Conservation (phyloP, 2,888 invertebrate genomes). For the Herminia tarsipennalis region DNA sequence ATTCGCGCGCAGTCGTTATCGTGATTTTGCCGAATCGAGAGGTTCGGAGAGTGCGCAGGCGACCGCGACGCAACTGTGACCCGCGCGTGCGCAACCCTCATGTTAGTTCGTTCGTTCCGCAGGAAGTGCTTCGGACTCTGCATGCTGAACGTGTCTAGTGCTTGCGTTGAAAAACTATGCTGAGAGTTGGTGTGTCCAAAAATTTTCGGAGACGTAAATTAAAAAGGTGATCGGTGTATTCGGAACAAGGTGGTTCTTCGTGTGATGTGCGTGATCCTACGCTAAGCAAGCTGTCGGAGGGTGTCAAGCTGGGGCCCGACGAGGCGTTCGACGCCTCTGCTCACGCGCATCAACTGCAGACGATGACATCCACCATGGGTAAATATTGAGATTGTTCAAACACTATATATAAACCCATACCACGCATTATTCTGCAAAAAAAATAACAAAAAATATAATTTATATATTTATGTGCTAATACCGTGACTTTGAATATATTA, state of each 20-base stretch:
- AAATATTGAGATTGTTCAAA: constrained; percentile 56
- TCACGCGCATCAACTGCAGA: constrained; percentile 77
- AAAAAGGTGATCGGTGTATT: constrained; percentile 77
- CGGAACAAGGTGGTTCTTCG: constrained; percentile 65
- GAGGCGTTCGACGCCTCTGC: constrained; percentile 78
- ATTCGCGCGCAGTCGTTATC: constrained; percentile 86
- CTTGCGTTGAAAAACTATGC: constrained; percentile 74
- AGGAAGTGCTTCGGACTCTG: constrained; percentile 70
- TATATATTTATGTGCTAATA: constrained; percentile 1
- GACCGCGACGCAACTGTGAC: constrained; percentile 47
- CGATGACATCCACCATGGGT: constrained; percentile 85
- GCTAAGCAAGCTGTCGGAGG: constrained; percentile 77
- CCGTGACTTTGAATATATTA: not conserved
- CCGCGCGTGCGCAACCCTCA: constrained; percentile 58
- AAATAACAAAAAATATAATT: constrained; percentile 3
- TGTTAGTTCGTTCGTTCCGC: constrained; percentile 64
- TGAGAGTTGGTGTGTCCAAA: constrained; percentile 73
- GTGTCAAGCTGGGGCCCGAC: constrained; percentile 75
- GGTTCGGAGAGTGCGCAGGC: constrained; percentile 73
- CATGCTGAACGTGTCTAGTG: constrained; percentile 71
- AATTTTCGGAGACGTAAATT: constrained; percentile 76
- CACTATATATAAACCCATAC: constrained; percentile 21
- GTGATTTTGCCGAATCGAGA: constrained; percentile 85
- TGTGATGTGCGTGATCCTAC: constrained; percentile 74
- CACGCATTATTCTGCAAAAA: not conserved